phyloP scores from a whole-genome alignment of 2,797 vertebrate genomes.

The Loriculus beryllinus region DNA sequence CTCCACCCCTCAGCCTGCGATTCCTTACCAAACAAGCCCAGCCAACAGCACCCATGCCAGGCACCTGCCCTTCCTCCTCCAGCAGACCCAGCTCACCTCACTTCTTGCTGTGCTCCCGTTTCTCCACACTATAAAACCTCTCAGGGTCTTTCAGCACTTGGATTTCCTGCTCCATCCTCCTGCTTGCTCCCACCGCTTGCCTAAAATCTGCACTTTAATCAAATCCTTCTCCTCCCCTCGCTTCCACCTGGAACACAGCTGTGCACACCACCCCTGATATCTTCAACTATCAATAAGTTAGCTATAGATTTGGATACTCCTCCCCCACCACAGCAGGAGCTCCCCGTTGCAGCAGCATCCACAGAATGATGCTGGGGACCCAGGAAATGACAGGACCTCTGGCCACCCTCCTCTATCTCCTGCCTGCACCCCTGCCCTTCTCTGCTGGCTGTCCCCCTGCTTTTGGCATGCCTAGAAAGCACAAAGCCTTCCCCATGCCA shows the following conservation, averaged over 20 bases:
- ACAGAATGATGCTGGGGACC: not conserved
- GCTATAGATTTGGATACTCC: not conserved
- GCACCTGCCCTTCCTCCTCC: not conserved
- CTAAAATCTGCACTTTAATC: not conserved
- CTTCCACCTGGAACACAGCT: not conserved
- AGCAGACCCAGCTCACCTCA: not conserved
- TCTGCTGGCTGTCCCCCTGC: not conserved
- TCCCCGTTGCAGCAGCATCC: not conserved
- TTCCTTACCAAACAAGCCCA: not conserved
- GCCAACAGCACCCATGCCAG: not conserved
- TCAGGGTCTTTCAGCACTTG: not conserved
- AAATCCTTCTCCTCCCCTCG: not conserved
- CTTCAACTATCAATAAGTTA: not conserved
- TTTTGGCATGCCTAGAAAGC: not conserved
- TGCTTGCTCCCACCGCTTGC: not conserved
- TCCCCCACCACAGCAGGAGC: not conserved
- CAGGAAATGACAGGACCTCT: not conserved
- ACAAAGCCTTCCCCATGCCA: not conserved
- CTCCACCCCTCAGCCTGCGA: accelerated
- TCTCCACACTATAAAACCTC: not conserved
- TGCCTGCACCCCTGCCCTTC: not conserved
- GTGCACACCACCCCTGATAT: not conserved
- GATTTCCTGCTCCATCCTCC: not conserved
- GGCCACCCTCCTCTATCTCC: not conserved
- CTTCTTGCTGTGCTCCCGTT: not conserved